Evolutionary conservation across 2,113 vertebrate species (phyloP), one percentile per base, ranked within the genome.

Genomic region (Naja naja): DNA sequence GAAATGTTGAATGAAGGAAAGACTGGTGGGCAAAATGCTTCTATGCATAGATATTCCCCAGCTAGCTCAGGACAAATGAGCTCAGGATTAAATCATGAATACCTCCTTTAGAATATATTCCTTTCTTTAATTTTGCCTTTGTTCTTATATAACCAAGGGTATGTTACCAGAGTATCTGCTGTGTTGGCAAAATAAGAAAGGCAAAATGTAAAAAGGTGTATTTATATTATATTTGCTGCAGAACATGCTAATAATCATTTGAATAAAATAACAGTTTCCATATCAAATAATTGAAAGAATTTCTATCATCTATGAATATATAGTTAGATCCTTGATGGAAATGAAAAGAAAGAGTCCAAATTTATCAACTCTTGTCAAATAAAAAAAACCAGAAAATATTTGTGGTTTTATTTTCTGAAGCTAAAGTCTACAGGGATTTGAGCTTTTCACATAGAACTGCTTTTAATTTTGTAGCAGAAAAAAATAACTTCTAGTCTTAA

Each of bases 51-150:
- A 49, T 45, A 45, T 27, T 39, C 34, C 12, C 27, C 12, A 30
- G 55, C 12, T 60, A 43, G 25, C 8, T 43, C 25, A 85, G 5
- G 12, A 12, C 69, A 85, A 85, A 12, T 55, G 49, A 39, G 53
- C 54, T 43, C 81, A 58, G 56, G 81, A 27, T 23, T 74, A 87
- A 87, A 10, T 52, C 11, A 87, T 64, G 55, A 8, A n/a, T 55
- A 20, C 34, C 16, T 91, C 91, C 54, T 39, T 34, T 22, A 85
- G 27, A 43, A 1, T 92, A 27, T 27, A 69, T 47, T 55, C 55
- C 60, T 85, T 90, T 74, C 30, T 88, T n/a, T 64, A 43, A 22
- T 87, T 92, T 87, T 85, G 20, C 43, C 52, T 88, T 93, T 93
- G 58, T 54, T 85, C 45, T 86, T 39, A 27, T 34, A 74, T 90